These are phyloP conservation scores for Varanus komodoensis DNA, from an alignment of 2,113 vertebrate genomes.

Conservation along the genomic window DNA sequence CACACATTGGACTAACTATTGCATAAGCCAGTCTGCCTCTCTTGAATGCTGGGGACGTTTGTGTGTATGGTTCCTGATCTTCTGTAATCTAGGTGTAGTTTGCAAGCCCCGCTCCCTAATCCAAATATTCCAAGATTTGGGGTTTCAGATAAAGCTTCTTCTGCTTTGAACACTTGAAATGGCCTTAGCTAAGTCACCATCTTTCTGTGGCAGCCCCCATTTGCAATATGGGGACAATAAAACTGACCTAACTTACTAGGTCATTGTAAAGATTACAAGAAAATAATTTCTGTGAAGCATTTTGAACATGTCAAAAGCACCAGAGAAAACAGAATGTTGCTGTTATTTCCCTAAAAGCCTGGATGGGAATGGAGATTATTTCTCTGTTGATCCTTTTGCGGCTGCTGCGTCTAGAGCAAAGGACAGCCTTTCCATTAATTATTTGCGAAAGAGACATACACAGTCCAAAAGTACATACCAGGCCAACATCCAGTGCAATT, in stretches of 20 bases:
- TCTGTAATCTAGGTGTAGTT: neutral
- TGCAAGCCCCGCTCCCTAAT: neutral
- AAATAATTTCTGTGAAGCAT: neutral
- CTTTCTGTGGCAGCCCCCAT: no score
- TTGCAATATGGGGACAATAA: neutral
- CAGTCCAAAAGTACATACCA: neutral
- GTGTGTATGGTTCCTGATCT: neutral
- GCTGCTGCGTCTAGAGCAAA: neutral
- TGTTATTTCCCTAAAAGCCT: neutral
- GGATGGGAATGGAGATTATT: neutral
- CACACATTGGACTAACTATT: slow-evolving; percentile 15
- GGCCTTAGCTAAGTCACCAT: neutral
- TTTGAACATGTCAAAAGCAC: neutral
- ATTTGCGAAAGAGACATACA: neutral
- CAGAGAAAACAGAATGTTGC: neutral
- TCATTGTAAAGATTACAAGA: neutral
- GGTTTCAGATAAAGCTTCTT: neutral
- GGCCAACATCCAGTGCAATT: neutral
- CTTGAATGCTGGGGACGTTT: neutral
- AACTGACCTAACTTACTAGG: neutral
- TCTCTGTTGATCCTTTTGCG: neutral
- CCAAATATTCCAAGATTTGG: neutral
- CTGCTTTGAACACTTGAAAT: neutral
- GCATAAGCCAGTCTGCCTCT: slow-evolving; percentile 22
- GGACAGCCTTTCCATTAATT: neutral